These are phyloP conservation scores for Clavelina lepadiformis DNA, from an alignment of 23 tunicate genomes.

Conservation along the genomic window DNA sequence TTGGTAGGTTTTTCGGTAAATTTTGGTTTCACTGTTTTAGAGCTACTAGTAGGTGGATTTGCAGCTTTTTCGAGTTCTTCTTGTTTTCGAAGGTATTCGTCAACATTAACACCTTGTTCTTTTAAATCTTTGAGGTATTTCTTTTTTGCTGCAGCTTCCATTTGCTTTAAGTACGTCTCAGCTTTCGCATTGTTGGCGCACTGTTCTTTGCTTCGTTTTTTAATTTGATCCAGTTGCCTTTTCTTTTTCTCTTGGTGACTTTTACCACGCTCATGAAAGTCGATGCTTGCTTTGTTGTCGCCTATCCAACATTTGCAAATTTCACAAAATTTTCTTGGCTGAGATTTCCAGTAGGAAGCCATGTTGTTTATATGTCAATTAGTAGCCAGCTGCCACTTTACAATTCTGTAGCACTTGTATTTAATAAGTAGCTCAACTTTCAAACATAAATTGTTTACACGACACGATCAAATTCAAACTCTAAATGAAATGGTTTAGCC, in stretches of 20 bases:
- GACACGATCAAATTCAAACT: too few relatives aligned
- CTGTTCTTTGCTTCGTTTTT: conserved; percentile 28
- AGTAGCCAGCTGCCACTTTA: too few relatives aligned
- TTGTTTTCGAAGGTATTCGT: conserved; percentile 10
- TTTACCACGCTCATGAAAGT: conserved; percentile 91
- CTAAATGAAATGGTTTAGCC: too few relatives aligned
- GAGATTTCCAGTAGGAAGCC: conserved; percentile 96
- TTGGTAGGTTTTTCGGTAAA: background rate
- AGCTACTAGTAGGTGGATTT: too few relatives aligned
- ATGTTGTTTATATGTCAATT: too few relatives aligned
- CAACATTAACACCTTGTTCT: conserved; percentile 32
- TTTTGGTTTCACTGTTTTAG: background rate
- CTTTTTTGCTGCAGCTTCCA: conserved; percentile 36
- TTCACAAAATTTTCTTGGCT: conserved; percentile 77
- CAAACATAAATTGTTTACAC: too few relatives aligned
- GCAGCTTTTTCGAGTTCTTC: conserved; percentile 16
- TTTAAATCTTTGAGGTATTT: conserved; percentile 38
- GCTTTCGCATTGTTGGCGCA: conserved; percentile 27
- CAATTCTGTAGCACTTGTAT: too few relatives aligned
- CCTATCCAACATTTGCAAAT: conserved; percentile 90
- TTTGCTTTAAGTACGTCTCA: conserved; percentile 20
- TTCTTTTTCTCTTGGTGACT: conserved; percentile 84
- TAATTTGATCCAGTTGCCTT: conserved; percentile 31
- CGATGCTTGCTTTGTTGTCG: conserved; percentile 85
- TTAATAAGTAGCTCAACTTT: too few relatives aligned